Percentiles rank a stretch among this genome's conserved stretches.
These are phyloP conservation scores for Chelonus insularis DNA, from an alignment of 1,140 invertebrate species.

Conservation along the genomic window DNA sequence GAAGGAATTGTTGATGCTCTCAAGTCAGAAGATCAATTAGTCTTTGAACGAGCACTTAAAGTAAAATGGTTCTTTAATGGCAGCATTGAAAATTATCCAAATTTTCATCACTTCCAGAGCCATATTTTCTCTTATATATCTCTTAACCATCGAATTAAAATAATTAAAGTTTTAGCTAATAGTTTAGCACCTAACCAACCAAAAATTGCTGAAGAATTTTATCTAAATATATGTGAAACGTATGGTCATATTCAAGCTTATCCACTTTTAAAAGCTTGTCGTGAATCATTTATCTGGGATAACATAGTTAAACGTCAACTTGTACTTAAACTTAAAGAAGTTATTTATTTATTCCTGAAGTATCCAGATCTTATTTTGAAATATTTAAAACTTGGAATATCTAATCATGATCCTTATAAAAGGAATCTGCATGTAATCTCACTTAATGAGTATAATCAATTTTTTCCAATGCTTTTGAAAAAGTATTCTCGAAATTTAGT, in stretches of 20 bases:
- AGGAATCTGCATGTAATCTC: neutral
- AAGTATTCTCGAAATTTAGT: neutral
- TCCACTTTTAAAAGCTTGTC: conserved; percentile 8
- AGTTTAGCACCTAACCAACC: conserved; percentile 20
- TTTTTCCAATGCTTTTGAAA: neutral
- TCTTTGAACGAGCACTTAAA: conserved; percentile 39
- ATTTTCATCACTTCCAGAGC: conserved; percentile 35
- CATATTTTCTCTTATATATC: conserved; percentile 39
- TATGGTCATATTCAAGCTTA: conserved; percentile 32
- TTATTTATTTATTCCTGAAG: conserved; percentile 31
- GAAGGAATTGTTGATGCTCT: conserved; percentile 37
- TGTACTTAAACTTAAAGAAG: conserved; percentile 9
- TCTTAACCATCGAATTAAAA: conserved; percentile 32
- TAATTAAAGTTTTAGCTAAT: conserved; percentile 35
- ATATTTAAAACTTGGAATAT: conserved; percentile 35
- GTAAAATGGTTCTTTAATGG: conserved; percentile 39
- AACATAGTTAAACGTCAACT: conserved; percentile 23
- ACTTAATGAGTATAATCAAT: neutral
- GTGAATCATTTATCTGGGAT: conserved; percentile 4
- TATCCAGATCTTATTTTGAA: conserved; percentile 39
- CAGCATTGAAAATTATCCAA: conserved; percentile 23
- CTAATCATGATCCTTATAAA: neutral
- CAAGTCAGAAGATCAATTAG: conserved; percentile 33
- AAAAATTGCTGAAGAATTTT: conserved; percentile 36
- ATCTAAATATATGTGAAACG: neutral